phyloP scores from a whole-genome alignment of 2,113 vertebrate species.

The Calonectris borealis region DNA sequence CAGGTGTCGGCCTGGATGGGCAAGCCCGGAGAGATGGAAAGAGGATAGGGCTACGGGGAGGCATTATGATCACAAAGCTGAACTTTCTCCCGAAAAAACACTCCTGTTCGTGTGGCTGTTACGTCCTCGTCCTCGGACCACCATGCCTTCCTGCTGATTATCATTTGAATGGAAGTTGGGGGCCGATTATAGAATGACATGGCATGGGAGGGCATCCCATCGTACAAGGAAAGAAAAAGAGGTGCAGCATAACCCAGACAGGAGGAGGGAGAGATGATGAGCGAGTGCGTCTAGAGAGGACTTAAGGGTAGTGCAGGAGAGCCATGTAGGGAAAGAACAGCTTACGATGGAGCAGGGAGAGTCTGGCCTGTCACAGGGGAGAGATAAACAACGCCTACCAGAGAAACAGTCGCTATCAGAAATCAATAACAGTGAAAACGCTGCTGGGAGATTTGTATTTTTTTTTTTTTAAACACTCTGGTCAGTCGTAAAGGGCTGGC shows the following conservation, averaged over 20 bases:
- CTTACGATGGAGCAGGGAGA: background rate
- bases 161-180: background rate
- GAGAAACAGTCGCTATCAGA: background rate
- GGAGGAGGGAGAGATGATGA: background rate
- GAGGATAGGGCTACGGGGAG: background rate
- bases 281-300: background rate
- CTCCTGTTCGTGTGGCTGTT: background rate
- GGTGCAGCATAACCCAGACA: background rate
- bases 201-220: background rate
- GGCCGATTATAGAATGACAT: background rate
- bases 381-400: background rate
- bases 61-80: background rate
- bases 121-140: background rate
- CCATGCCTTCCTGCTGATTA: background rate
- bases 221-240: background rate
- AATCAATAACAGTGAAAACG: background rate
- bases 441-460: background rate
- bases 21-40: background rate
- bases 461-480: background rate
- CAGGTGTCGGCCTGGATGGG: background rate
- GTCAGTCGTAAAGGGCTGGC: conserved; percentile 18
- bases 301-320: background rate
- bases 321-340: background rate
- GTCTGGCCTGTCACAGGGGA: background rate
- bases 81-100: background rate